These are phyloP conservation scores for Psephotus haematonotus DNA, from an alignment of 2,113 vertebrate genomes.

Conservation along the genomic window DNA sequence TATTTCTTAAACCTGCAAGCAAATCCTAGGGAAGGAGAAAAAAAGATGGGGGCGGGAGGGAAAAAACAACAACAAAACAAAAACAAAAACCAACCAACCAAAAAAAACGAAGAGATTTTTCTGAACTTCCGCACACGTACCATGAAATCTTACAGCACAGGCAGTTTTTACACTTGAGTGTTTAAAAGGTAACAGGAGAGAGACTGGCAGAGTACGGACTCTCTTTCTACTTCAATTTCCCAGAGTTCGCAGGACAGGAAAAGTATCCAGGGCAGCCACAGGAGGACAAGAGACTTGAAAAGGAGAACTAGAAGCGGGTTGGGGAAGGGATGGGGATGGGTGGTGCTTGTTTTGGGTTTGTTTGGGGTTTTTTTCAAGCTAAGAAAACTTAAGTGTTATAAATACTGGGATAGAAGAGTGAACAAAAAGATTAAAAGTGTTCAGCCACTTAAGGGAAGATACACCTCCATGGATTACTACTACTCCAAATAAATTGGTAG, in stretches of 20 bases:
- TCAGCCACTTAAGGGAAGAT: neutral
- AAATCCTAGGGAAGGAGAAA: neutral
- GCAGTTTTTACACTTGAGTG: neutral
- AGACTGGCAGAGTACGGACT: neutral
- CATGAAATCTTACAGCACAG: neutral
- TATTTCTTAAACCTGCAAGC: neutral
- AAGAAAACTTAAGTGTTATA: neutral
- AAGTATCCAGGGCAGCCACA: neutral
- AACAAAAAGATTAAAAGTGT: neutral
- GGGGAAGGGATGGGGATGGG: neutral
- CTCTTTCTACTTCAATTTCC: neutral
- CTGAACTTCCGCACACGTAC: neutral
- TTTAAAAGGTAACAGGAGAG: neutral
- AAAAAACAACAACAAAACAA: too few species aligned
- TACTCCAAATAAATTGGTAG: neutral
- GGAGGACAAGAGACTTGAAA: neutral
- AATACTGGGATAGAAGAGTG: neutral
- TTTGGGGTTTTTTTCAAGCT: neutral
- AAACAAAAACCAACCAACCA: neutral
- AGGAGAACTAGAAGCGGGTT: neutral
- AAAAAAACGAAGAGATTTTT: neutral
- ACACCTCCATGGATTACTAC: neutral
- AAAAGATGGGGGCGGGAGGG: too few species aligned
- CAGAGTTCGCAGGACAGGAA: neutral
- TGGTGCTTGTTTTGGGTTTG: neutral